Evolutionary conservation across 1,140 invertebrate species (phyloP).

Genomic region (Pseudomyrmex gracilis): DNA sequence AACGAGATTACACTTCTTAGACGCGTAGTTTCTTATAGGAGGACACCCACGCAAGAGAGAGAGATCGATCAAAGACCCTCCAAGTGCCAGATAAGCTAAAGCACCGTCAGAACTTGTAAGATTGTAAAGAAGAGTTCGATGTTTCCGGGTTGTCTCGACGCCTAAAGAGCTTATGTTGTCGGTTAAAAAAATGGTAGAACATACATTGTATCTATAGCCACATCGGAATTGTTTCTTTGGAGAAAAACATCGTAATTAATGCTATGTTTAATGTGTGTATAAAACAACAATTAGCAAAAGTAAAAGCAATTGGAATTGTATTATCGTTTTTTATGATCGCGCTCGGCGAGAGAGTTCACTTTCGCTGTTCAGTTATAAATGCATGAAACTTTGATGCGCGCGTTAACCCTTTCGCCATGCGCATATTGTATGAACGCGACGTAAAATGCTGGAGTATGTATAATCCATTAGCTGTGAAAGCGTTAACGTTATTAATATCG

Average conservation of each 20-base stretch:
- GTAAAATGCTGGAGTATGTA: constrained; percentile 9
- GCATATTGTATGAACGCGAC: background rate
- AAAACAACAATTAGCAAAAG: background rate
- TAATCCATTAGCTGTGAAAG: constrained; percentile 40
- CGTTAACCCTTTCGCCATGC: constrained; percentile 32
- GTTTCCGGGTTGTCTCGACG: constrained; percentile 29
- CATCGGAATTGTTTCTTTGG: background rate
- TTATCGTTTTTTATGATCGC: background rate
- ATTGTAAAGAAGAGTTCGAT: constrained; percentile 42
- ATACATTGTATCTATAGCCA: background rate
- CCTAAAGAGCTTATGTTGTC: constrained; percentile 33
- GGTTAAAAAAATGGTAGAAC: background rate
- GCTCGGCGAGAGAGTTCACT: background rate
- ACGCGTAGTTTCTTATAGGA: constrained; percentile 15
- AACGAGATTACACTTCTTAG: constrained; percentile 61
- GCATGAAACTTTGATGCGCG: constrained; percentile 15
- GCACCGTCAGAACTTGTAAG: constrained; percentile 50
- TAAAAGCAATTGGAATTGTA: background rate
- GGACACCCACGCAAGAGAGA: constrained; percentile 40
- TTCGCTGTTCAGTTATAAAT: background rate
- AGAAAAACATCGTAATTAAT: constrained; percentile 13
- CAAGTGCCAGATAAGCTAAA: constrained; percentile 51
- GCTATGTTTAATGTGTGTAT: background rate
- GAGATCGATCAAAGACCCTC: constrained; percentile 53
- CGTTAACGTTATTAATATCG: constrained; percentile 51